These are phyloP conservation scores for Pagetopsis macropterus DNA, from an alignment of 2,797 vertebrate species.

Conservation along the genomic window DNA sequence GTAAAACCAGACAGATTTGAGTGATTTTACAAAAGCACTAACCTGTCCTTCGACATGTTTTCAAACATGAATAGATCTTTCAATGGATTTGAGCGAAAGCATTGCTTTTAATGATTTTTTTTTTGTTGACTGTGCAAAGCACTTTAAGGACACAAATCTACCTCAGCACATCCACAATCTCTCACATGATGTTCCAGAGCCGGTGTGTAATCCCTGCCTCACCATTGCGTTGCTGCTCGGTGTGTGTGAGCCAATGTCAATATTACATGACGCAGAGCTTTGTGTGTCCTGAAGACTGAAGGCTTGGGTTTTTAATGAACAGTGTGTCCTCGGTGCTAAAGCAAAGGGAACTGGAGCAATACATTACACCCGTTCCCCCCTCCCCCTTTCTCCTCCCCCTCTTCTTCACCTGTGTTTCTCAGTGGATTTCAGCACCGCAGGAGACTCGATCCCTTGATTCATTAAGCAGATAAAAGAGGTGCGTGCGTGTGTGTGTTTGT, in stretches of 20 bases:
- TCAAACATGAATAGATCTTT: conserved; percentile 51
- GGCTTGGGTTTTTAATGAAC: conserved; percentile 61
- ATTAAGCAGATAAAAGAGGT: conserved; percentile 52
- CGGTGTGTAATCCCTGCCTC: conserved; percentile 35
- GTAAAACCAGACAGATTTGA: conserved; percentile 5
- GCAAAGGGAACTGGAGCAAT: conserved; percentile 62
- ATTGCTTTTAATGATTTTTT: conserved; percentile 10
- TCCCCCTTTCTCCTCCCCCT: conserved; percentile 3
- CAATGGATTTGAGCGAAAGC: conserved; percentile 19
- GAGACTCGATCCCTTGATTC: conserved; percentile 55
- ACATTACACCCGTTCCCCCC: conserved; percentile 48
- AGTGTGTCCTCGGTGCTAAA: conserved; percentile 49
- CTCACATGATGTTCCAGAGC: conserved; percentile 42
- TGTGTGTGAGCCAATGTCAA: conserved; percentile 53
- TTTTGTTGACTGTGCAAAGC: conserved; percentile 1
- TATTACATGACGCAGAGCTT: conserved; percentile 49
- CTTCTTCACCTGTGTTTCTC: conserved; percentile 54
- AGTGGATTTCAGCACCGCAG: conserved; percentile 55
- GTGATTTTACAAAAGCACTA: conserved; percentile 5
- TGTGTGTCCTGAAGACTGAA: conserved; percentile 37
- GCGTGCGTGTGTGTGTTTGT: neutral
- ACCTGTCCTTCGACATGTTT: conserved; percentile 26
- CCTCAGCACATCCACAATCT: conserved; percentile 19
- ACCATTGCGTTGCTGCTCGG: conserved; percentile 22
- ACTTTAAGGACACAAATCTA: conserved; percentile 12